Base-by-base conservation (phyloP, 2,888 invertebrate species). In the Alitta virens region DNA sequence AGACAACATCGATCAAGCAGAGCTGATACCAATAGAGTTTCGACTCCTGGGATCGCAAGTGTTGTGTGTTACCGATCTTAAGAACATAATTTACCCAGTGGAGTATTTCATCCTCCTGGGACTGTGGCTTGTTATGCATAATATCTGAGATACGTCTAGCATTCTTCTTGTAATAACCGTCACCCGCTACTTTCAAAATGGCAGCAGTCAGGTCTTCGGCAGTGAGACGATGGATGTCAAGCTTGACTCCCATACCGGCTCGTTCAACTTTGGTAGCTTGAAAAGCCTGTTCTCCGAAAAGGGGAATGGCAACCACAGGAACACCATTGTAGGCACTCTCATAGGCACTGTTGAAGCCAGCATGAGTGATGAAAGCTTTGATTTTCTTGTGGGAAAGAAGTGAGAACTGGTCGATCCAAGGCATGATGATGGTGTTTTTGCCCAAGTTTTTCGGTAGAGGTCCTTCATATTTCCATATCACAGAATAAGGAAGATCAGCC, bases 301-400 rank as follows among this genome's bases (percentile, higher is more conserved):
- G 55, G n/a, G 66, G 66, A 25, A 66, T 64, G 33, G 56, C 64
- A 2, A 66, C 66, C 9, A 64, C 64, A 1, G 66, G 66, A 18
- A 61, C 56, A 3, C 63, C 60, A 40, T 54, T 33, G 25, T 55
- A 56, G 16, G 58, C 55, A 3, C 61, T 61, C 38, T 66, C 66
- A 23, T 62, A 60, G 16, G 55, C 59, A 23, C 60, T 56, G 53
- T 64, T 66, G 51, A 61, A 46, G 21, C 66, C 66, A 33, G 57
- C 58, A 46, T 66, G 66, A 14, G 61, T 64, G 9, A 66, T 50
- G 43, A 66, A 66, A 1, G 49, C 61, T n/a, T 51, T 46, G n/a
- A 60, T 40, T 7, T 42, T 38, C 16, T 33, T 18, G n/a, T 64
- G 60, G 0, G 46, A 25, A 3, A 66, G 54, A 9, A 66, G 21